These are phyloP conservation scores for Stegostoma tigrinum DNA, from an alignment of 2,113 vertebrate species.

Conservation along the genomic window DNA sequence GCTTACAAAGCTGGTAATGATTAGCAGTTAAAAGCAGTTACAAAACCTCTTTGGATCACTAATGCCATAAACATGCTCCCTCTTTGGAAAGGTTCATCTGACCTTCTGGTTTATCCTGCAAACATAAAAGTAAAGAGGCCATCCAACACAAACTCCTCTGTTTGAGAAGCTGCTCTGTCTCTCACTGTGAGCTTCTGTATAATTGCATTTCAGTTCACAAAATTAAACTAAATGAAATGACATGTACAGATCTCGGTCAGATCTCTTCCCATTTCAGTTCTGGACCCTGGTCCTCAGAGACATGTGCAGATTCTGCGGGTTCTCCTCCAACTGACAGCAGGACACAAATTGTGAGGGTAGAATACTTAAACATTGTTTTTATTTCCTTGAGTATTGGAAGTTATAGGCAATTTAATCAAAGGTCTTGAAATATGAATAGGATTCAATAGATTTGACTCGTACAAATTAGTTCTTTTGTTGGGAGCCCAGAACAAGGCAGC, in stretches of 20 bases:
- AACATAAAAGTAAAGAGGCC: neutral
- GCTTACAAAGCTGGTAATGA: neutral
- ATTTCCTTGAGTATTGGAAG: neutral
- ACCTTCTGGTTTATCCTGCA: neutral
- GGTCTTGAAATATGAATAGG: no score
- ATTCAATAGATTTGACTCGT: no score
- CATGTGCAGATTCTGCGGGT: neutral
- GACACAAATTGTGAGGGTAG: neutral
- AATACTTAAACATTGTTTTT: neutral
- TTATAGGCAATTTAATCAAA: neutral
- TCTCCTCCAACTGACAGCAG: neutral
- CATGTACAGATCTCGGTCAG: neutral
- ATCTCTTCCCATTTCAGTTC: neutral
- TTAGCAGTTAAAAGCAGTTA: slow-evolving; percentile 7
- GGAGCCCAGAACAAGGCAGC: no score
- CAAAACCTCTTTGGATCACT: neutral
- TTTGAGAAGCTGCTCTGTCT: neutral
- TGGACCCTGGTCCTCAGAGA: neutral
- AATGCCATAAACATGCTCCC: neutral
- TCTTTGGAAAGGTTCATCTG: neutral
- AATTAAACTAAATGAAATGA: neutral
- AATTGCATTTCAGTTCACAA: neutral
- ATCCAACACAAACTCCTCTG: neutral
- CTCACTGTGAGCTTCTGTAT: neutral
- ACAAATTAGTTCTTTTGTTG: no score